Percentiles rank a stretch among this genome's conserved stretches.
These are phyloP conservation scores for Reticulitermes speratus DNA, from an alignment of 1,140 invertebrate genomes.

Conservation along the genomic window DNA sequence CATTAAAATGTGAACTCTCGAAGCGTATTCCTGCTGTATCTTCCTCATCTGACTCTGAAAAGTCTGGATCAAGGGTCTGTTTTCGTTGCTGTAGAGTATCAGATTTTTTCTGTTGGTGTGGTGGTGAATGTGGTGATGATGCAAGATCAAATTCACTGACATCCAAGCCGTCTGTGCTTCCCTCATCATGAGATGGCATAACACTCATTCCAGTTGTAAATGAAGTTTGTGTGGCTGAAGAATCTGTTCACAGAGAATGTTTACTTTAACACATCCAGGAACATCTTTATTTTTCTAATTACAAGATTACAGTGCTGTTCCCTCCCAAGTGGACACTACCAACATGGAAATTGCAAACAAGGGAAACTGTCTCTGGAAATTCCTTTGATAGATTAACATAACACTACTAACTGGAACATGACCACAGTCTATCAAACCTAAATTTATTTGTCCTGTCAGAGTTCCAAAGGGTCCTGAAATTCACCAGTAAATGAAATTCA, in stretches of 20 bases:
- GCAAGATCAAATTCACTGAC: constrained; percentile 30
- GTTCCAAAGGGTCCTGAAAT: no score
- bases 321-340: no score
- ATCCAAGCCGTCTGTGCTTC: constrained; percentile 28
- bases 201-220: constrained; percentile 18
- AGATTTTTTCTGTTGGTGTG: not conserved
- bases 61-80: not conserved
- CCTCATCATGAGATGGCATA: constrained; percentile 27
- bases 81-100: no score
- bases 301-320: no score
- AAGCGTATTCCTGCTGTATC: constrained; percentile 27
- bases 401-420: no score
- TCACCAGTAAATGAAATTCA: no score
- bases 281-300: no score
- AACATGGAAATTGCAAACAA: no score
- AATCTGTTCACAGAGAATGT: constrained; percentile 12
- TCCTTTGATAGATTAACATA: no score
- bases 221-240: constrained; percentile 22
- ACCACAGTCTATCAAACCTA: no score
- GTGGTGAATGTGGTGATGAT: not conserved
- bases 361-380: no score
- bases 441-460: no score
- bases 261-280: not conserved
- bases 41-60: constrained; percentile 24
- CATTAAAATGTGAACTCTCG: constrained; percentile 30